Evolutionary conservation across 2,888 invertebrate genomes (phyloP).

Genomic region (Conus canariensis): DNA sequence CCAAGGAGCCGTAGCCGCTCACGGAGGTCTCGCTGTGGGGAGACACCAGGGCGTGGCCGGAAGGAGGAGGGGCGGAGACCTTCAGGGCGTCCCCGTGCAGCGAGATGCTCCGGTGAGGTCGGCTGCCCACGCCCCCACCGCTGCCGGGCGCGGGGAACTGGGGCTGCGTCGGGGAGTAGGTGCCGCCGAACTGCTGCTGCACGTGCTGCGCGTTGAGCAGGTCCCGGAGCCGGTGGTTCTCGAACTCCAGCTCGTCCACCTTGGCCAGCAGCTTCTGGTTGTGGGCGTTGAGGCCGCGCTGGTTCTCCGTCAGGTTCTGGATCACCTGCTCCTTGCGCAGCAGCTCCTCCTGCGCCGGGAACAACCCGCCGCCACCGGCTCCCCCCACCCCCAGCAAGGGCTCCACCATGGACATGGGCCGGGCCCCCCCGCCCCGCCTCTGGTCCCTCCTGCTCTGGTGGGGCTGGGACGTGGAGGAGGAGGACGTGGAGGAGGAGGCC

Average conservation of each 20-base stretch:
- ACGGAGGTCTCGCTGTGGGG: conserved; percentile 38
- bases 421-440: background rate
- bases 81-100: conserved; percentile 6
- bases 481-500: background rate
- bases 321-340: conserved; percentile 40
- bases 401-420: conserved; percentile 41
- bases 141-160: background rate
- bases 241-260: conserved; percentile 43
- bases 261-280: conserved; percentile 36
- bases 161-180: background rate
- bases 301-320: conserved; percentile 37
- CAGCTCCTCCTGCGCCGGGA: conserved; percentile 35
- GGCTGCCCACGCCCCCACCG: background rate
- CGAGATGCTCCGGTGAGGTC: background rate
- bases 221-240: conserved; percentile 27
- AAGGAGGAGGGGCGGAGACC: background rate
- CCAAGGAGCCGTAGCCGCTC: conserved; percentile 42
- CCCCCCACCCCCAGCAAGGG: background rate
- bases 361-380: background rate
- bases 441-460: background rate
- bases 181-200: background rate
- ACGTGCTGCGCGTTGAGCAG: conserved; percentile 2
- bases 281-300: conserved; percentile 24
- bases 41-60: background rate
- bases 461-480: background rate